These are phyloP conservation scores for Drosophila limbata DNA, from an alignment of 2,888 invertebrate genomes.

Conservation along the genomic window DNA sequence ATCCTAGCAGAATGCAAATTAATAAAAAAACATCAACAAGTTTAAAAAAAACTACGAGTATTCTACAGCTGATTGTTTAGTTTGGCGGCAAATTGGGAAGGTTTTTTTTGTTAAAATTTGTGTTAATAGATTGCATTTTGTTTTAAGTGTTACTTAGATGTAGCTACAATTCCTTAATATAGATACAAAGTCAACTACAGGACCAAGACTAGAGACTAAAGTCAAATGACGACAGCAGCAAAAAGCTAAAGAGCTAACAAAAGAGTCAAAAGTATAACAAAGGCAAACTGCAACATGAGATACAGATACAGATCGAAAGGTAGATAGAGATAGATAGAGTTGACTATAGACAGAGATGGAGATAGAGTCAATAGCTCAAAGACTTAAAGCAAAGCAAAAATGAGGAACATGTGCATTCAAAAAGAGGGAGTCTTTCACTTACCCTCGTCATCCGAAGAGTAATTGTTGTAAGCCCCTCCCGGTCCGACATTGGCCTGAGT, in stretches of 20 bases:
- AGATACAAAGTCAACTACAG: conserved; percentile 12
- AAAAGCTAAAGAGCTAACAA: conserved; percentile 44
- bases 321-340: conserved; percentile 4
- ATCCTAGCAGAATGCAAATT: conserved; percentile 28
- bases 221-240: conserved; percentile 22
- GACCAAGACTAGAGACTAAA: conserved; percentile 14
- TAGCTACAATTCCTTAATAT: neutral
- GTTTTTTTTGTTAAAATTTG: conserved; percentile 3
- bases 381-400: conserved; percentile 72
- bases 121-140: conserved; percentile 3
- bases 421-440: conserved; percentile 84
- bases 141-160: conserved; percentile 13
- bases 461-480: conserved; percentile 89
- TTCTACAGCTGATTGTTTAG: conserved; percentile 40
- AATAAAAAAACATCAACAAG: conserved; percentile 38
- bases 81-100: conserved; percentile 25
- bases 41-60: conserved; percentile 21
- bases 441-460: conserved; percentile 97
- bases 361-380: conserved; percentile 48
- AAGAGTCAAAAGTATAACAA: conserved; percentile 46
- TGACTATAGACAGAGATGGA: conserved; percentile 9
- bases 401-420: conserved; percentile 47
- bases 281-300: conserved; percentile 55
- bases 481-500: conserved; percentile 86
- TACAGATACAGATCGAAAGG: conserved; percentile 19